Evolutionary conservation across 2,113 vertebrate genomes (phyloP).

Genomic region (Caranx melampygus): DNA sequence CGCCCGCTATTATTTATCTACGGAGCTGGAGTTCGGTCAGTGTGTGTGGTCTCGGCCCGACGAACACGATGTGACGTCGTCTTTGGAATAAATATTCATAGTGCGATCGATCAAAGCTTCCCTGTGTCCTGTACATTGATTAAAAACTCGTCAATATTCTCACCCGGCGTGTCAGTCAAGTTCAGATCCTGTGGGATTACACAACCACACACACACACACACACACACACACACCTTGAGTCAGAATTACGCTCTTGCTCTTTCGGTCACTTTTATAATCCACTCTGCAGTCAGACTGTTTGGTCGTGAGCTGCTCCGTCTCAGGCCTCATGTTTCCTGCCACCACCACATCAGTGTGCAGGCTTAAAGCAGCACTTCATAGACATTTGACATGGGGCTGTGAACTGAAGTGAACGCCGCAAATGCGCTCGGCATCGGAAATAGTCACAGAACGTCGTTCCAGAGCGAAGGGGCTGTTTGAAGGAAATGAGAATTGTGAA

Average conservation of each 20-base stretch:
- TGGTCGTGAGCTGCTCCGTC: neutral
- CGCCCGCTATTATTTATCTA: conserved; percentile 20
- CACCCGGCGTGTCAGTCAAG: conserved; percentile 11
- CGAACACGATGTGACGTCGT: conserved; percentile 5
- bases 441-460: too few relatives aligned
- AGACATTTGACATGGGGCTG: too few relatives aligned
- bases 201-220: conserved; percentile 11
- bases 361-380: too few relatives aligned
- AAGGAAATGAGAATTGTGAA: too few relatives aligned
- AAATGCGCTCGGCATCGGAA: too few relatives aligned
- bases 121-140: neutral
- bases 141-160: conserved; percentile 18
- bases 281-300: neutral
- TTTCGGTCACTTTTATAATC: too few relatives aligned
- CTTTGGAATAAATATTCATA: conserved; percentile 17
- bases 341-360: too few relatives aligned
- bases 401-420: too few relatives aligned
- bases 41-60: conserved; percentile 16
- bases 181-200: neutral
- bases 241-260: neutral
- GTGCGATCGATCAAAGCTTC: conserved; percentile 4
- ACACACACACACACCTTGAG: neutral
- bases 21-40: neutral
- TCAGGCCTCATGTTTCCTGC: too few relatives aligned
- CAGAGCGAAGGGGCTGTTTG: too few relatives aligned